These are phyloP conservation scores for Pseudanteris insignis DNA, from an alignment of 2,888 invertebrate species.

Conservation along the genomic window DNA sequence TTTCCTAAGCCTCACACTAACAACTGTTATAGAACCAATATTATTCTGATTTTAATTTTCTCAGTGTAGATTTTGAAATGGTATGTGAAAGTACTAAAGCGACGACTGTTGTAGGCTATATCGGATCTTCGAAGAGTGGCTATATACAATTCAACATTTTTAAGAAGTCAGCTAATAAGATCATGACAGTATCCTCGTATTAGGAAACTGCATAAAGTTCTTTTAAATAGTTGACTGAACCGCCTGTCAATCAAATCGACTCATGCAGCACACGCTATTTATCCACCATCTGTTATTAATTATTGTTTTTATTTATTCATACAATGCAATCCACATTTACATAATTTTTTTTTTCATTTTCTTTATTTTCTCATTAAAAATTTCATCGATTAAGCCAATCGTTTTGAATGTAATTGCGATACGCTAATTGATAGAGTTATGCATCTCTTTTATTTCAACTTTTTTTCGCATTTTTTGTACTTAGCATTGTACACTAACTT, in stretches of 20 bases:
- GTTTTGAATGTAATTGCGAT: too few species aligned
- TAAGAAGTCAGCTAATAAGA: slow-evolving; percentile 16
- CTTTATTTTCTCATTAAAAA: slow-evolving; percentile 1
- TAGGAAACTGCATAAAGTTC: slow-evolving; percentile 12
- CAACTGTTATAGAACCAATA: too few species aligned
- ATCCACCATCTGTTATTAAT: slow-evolving; percentile 9
- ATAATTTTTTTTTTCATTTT: slow-evolving; percentile 3
- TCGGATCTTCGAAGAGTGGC: slow-evolving; percentile 23
- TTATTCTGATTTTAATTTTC: slow-evolving; percentile 2
- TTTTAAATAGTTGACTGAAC: slow-evolving; percentile 26
- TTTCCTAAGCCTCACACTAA: too few species aligned
- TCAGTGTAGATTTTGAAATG: slow-evolving; percentile 5
- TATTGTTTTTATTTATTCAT: slow-evolving; percentile 20
- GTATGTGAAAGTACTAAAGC: slow-evolving; percentile 12
- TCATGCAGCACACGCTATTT: slow-evolving; percentile 17
- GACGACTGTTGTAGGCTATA: slow-evolving; percentile 24
- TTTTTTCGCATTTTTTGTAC: slow-evolving; percentile 4
- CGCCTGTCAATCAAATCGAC: neutral
- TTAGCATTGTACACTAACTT: slow-evolving; percentile 10
- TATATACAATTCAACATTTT: slow-evolving; percentile 6
- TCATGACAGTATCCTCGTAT: slow-evolving; percentile 18
- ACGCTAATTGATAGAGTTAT: too few species aligned
- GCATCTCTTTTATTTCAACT: neutral
- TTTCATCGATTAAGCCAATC: neutral
- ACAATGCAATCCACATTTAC: too few species aligned